A percentile compares a stretch with the other conserved stretches of the same genome.
Evolutionary conservation across 1,140 invertebrate species (phyloP).

Genomic region (Pemphigus obesinymphae): DNA sequence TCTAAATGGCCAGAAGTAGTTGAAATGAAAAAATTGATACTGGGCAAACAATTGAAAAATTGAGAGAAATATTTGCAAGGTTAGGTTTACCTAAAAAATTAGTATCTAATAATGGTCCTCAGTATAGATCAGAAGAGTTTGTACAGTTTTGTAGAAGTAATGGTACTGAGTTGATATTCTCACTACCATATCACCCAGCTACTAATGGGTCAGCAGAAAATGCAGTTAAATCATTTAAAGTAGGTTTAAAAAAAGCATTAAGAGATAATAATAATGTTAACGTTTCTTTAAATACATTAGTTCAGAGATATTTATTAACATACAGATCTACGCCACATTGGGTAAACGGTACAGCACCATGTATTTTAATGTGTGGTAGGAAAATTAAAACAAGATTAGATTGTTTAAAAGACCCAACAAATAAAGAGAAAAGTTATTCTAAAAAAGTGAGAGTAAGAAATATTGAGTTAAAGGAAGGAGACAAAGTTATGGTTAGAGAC

Average conservation of each 20-base stretch:
- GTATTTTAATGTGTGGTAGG: no score
- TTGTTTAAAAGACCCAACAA: no score
- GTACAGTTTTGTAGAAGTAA: conserved; percentile 45
- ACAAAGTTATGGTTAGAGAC: no score
- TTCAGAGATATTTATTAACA: conserved; percentile 36
- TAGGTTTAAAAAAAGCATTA: conserved; percentile 39
- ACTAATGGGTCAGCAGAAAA: conserved; percentile 50
- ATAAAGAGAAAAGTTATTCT: no score
- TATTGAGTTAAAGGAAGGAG: no score
- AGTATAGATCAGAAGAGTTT: conserved; percentile 46
- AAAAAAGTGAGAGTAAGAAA: no score
- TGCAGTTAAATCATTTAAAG: conserved; percentile 51
- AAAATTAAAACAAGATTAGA: no score
- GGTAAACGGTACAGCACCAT: conserved; percentile 31
- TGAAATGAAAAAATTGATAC: no score
- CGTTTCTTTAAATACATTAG: background rate
- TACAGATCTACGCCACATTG: conserved; percentile 36
- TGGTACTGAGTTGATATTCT: conserved; percentile 45
- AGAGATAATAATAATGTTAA: background rate
- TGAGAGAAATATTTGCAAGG: conserved; percentile 44
- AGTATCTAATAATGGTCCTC: conserved; percentile 49
- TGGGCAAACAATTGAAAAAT: background rate
- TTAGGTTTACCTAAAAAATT: conserved; percentile 46
- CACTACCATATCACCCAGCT: conserved; percentile 47
- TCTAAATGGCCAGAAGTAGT: no score